These are phyloP conservation scores for Canis aureus DNA, from an alignment of 2,113 vertebrate species.

Conservation along the genomic window DNA sequence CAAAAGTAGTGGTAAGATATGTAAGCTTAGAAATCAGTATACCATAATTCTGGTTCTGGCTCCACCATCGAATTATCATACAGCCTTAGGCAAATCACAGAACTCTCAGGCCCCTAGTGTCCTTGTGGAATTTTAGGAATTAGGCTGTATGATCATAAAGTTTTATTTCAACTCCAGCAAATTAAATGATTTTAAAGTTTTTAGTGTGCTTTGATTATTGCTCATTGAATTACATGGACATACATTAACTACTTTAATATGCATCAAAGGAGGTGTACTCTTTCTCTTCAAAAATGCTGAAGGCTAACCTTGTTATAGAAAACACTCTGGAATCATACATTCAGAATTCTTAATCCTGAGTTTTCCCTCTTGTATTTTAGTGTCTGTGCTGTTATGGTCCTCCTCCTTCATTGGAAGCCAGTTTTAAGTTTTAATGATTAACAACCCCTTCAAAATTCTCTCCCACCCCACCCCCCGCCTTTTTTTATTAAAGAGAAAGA, in stretches of 20 bases:
- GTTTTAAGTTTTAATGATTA: conserved; percentile 12
- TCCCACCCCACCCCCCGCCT: rapidly evolving
- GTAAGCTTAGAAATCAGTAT: background rate
- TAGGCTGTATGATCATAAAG: background rate
- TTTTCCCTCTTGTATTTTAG: background rate
- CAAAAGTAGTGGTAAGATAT: background rate
- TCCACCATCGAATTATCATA: background rate
- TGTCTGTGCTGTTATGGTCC: background rate
- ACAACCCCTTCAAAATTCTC: background rate
- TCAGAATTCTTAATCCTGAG: background rate
- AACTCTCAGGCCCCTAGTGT: background rate
- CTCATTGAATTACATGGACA: background rate
- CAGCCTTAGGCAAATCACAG: background rate
- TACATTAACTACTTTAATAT: background rate
- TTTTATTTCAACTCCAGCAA: background rate
- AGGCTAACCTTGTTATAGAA: background rate
- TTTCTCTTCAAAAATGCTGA: background rate
- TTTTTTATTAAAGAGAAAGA: background rate
- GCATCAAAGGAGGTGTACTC: background rate
- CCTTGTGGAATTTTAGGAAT: background rate
- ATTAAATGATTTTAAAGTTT: background rate
- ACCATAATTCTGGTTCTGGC: background rate
- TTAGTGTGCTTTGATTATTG: background rate
- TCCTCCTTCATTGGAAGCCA: background rate
- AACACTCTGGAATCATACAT: background rate